Percentiles rank a stretch among this genome's conserved stretches.
phyloP scores from a whole-genome alignment of 2,888 invertebrate species.

The Tetragonisca angustula region DNA sequence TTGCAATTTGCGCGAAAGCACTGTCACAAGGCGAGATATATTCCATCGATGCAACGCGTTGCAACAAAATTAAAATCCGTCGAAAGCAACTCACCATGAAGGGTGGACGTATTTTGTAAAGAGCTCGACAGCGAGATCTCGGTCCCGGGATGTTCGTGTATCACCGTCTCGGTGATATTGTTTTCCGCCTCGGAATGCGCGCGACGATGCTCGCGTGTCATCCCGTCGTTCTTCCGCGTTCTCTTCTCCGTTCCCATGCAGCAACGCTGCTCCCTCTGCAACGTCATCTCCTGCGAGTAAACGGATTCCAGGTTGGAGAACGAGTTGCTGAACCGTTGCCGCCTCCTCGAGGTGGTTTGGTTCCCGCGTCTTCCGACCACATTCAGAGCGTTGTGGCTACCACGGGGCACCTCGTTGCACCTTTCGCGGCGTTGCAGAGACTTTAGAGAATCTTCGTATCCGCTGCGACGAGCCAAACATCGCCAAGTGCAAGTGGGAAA shows the following conservation, averaged over 20 bases:
- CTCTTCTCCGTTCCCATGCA: constrained; percentile 70
- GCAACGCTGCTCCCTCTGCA: constrained; percentile 65
- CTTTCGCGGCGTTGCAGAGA: constrained; percentile 85
- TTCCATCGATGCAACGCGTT: no score
- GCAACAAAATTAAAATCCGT: not conserved
- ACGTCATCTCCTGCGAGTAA: constrained; percentile 75
- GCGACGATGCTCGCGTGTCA: constrained; percentile 67
- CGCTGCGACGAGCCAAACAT: constrained; percentile 83
- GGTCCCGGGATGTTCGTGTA: constrained; percentile 76
- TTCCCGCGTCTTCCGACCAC: constrained; percentile 77
- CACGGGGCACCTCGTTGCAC: constrained; percentile 60
- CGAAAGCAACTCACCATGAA: constrained; percentile 56
- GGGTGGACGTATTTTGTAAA: constrained; percentile 60
- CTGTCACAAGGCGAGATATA: no score
- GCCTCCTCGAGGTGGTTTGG: constrained; percentile 79
- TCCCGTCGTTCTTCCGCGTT: constrained; percentile 53
- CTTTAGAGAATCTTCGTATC: constrained; percentile 93
- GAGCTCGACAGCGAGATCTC: constrained; percentile 63
- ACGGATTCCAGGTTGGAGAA: constrained; percentile 79
- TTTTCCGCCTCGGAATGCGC: constrained; percentile 76
- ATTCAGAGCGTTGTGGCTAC: constrained; percentile 69
- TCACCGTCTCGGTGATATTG: constrained; percentile 80
- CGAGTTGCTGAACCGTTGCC: constrained; percentile 76
- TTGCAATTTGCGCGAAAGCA: no score
- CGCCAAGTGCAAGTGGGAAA: not conserved